A percentile compares a stretch with the other conserved stretches of the same genome.
phyloP scores from a whole-genome alignment of 2,888 invertebrate genomes.

The Eupithecia subfuscata region DNA sequence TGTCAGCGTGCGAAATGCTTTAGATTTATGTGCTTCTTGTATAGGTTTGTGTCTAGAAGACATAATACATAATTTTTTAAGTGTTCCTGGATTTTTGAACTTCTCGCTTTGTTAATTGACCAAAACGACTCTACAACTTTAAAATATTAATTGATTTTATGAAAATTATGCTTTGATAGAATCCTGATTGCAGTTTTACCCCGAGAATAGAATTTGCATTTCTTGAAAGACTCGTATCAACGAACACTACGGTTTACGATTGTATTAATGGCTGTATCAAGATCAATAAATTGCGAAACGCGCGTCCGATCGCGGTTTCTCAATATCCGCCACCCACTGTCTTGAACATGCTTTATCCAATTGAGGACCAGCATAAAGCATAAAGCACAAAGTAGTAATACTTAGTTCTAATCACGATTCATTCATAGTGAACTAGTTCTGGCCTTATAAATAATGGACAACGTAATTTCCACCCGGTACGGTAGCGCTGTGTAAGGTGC shows the following conservation, averaged over 20 bases:
- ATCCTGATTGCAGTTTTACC: not conserved
- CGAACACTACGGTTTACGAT: conserved; percentile 26
- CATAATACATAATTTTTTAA: not conserved
- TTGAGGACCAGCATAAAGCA: conserved; percentile 27
- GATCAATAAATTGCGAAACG: conserved; percentile 66
- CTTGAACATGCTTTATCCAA: conserved; percentile 45
- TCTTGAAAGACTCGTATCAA: not conserved
- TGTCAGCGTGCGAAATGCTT: conserved; percentile 15
- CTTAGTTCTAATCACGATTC: conserved; percentile 21
- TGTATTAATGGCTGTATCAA: conserved; percentile 46
- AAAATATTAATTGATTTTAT: not conserved
- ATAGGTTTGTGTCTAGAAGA: not conserved
- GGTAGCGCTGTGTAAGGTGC: conserved; percentile 15
- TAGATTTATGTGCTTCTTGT: not conserved
- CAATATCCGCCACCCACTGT: conserved; percentile 66
- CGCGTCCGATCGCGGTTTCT: conserved; percentile 53
- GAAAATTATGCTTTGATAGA: not conserved
- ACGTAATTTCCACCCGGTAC: conserved; percentile 30
- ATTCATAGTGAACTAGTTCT: conserved; percentile 36
- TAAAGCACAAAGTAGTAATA: conserved; percentile 11
- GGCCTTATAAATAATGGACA: conserved; percentile 34
- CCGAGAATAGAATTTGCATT: not conserved
- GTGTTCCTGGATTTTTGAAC: not conserved
- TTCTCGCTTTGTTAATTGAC: not conserved
- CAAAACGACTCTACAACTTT: not conserved